Conservation (phyloP, 1,140 invertebrate species). For the Zeugodacus cucurbitae region DNA sequence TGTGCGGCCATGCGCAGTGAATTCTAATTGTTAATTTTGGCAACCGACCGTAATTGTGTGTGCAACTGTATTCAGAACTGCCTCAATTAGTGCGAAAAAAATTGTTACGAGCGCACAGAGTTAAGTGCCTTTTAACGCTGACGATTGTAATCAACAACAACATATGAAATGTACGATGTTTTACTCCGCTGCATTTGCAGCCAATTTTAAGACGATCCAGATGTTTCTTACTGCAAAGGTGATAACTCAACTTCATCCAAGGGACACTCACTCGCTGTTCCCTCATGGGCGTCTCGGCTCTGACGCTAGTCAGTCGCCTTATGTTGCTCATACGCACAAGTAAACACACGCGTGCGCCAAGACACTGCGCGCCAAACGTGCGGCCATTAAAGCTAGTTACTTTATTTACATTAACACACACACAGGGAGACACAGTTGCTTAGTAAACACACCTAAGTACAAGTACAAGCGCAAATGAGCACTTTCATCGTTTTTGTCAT, state of each 20-base stretch:
- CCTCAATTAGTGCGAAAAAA: neutral
- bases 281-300: neutral
- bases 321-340: neutral
- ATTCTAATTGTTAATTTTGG: neutral
- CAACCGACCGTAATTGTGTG: neutral
- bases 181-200: neutral
- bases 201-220: neutral
- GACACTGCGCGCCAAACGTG: neutral
- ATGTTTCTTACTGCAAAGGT: neutral
- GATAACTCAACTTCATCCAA: neutral
- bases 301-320: neutral
- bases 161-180: neutral
- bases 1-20: neutral
- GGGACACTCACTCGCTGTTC: neutral
- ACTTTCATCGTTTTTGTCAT: conserved; percentile 2
- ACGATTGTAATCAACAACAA: neutral
- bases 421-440: neutral
- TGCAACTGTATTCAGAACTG: neutral
- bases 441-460: neutral
- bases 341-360: neutral
- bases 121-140: neutral
- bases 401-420: neutral
- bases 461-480: neutral
- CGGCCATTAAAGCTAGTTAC: neutral
- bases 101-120: neutral